A percentile compares a stretch with the other conserved stretches of the same genome.
Evolutionary conservation across 1,140 invertebrate species (phyloP).

Genomic region (Cydia strobilella): DNA sequence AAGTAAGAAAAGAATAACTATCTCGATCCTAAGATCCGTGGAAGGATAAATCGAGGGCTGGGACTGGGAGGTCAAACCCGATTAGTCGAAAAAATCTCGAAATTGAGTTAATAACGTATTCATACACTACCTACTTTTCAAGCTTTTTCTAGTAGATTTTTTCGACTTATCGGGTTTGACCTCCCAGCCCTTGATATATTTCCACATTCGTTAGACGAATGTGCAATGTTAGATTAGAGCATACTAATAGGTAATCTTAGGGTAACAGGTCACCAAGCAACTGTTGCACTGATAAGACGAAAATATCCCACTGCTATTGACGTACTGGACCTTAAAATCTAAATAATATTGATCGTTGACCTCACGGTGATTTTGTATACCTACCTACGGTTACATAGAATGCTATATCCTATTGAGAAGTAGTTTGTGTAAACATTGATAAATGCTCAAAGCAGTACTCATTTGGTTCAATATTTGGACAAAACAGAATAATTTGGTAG

Average conservation of each 20-base stretch:
- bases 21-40: too few species aligned
- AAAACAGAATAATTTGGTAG: background rate
- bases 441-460: background rate
- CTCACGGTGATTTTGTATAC: background rate
- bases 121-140: too few species aligned
- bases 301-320: background rate
- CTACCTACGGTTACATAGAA: background rate
- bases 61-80: too few species aligned
- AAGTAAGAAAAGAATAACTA: too few species aligned
- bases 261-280: slow-evolving; percentile 21
- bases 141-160: too few species aligned
- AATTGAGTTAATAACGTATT: too few species aligned
- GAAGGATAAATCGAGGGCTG: too few species aligned
- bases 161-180: too few species aligned
- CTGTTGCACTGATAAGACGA: slow-evolving; percentile 13
- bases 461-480: background rate
- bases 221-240: too few species aligned
- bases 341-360: background rate
- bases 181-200: too few species aligned
- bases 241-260: slow-evolving; percentile 22
- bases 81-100: too few species aligned
- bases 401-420: background rate
- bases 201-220: too few species aligned
- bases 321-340: slow-evolving; percentile 11
- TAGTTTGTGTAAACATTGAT: background rate